A percentile compares a stretch with the other conserved stretches of the same genome.
Evolutionary conservation across 2,113 vertebrate species (phyloP).

Genomic region (Tapirus terrestris): DNA sequence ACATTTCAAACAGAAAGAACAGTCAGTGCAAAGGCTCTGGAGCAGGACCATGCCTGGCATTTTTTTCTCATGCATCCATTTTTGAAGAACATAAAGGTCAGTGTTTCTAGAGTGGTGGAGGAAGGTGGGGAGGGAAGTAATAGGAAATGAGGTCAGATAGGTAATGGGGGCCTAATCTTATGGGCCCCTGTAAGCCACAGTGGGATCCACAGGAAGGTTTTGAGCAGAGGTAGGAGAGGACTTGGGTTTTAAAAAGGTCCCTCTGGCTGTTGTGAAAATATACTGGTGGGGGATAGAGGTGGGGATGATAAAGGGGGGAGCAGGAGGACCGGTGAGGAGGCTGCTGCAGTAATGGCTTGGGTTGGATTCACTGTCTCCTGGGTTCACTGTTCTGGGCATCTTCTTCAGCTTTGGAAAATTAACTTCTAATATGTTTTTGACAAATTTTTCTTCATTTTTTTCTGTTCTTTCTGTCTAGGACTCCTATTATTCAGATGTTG

Average conservation of each 20-base stretch:
- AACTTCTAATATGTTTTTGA: not conserved
- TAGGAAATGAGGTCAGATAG: constrained; percentile 8
- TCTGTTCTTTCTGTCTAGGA: not conserved
- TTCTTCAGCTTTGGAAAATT: not conserved
- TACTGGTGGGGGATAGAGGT: not conserved
- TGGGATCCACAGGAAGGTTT: constrained; percentile 9
- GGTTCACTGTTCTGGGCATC: not conserved
- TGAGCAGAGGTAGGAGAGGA: not conserved
- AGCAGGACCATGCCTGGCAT: not conserved
- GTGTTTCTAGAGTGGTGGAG: not conserved
- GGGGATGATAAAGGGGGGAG: not conserved
- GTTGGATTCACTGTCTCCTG: not conserved
- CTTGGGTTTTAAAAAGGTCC: constrained; percentile 29
- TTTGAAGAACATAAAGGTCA: constrained; percentile 58
- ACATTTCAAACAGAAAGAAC: constrained; percentile 24
- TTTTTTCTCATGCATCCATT: not conserved
- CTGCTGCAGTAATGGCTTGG: not conserved
- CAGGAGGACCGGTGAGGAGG: not conserved
- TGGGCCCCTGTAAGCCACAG: not conserved
- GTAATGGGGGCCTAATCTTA: not conserved
- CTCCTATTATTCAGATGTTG: not conserved
- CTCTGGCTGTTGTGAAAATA: not conserved
- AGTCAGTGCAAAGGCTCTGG: not conserved
- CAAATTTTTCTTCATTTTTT: not conserved
- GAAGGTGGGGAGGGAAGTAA: not conserved